phyloP scores from a whole-genome alignment of 2,797 vertebrate species.

The Halcyon leucocephala region DNA sequence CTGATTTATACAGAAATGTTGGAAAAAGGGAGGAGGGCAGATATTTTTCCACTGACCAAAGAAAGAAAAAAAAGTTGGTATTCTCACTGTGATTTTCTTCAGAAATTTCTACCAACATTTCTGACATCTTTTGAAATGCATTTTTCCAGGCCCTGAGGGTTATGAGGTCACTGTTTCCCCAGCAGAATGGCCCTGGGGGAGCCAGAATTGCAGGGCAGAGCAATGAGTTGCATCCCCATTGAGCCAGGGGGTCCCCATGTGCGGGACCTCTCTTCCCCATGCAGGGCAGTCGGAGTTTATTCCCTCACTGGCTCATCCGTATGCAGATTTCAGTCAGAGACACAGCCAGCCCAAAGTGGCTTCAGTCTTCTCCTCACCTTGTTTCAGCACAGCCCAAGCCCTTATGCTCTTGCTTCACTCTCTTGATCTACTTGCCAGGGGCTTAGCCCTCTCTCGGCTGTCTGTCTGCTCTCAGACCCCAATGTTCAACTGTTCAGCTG shows the following conservation, averaged over 20 bases:
- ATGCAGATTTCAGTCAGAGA: not conserved
- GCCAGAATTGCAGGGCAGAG: not conserved
- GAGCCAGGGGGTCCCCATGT: not conserved
- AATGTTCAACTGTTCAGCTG: not conserved
- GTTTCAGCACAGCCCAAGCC: not conserved
- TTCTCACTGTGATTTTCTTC: not conserved
- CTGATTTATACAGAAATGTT: not conserved
- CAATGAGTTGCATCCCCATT: not conserved
- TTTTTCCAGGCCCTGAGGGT: rapidly evolving
- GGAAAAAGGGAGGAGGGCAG: not conserved
- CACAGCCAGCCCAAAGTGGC: not conserved
- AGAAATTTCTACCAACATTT: not conserved
- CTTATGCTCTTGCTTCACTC: not conserved
- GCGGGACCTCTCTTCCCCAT: not conserved
- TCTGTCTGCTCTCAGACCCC: not conserved
- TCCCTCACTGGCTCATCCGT: not conserved
- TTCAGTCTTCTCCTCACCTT: not conserved
- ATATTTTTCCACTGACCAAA: not conserved
- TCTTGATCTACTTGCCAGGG: not conserved
- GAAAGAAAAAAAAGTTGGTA: not conserved
- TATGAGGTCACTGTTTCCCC: not conserved
- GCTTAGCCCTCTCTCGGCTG: not conserved
- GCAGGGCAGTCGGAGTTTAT: not conserved
- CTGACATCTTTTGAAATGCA: not conserved
- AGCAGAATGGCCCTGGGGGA: not conserved